Conservation (phyloP, 1,140 invertebrate species). For the Drosophila sturtevanti region DNA sequence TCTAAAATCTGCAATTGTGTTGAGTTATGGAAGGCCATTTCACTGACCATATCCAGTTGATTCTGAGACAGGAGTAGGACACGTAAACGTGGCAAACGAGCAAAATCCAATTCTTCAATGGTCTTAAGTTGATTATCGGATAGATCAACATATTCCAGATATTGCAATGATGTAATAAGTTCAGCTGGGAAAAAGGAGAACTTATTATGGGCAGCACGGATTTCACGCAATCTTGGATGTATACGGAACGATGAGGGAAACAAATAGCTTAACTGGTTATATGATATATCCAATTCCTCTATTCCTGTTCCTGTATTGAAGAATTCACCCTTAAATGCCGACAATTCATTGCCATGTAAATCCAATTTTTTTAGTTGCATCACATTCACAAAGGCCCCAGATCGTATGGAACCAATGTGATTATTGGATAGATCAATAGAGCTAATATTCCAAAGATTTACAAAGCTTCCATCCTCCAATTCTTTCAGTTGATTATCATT, state of each 20-base stretch:
- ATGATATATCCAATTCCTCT: constrained; percentile 88
- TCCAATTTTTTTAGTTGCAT: constrained; percentile 88
- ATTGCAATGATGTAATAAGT: constrained; percentile 89
- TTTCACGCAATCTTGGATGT: constrained; percentile 88
- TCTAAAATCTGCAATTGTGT: constrained; percentile 92
- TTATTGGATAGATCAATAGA: constrained; percentile 90
- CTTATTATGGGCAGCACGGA: constrained; percentile 89
- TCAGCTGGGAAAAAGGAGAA: constrained; percentile 93
- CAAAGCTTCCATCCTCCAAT: constrained; percentile 88
- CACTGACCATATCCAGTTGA: constrained; percentile 90
- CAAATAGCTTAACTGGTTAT: constrained; percentile 90
- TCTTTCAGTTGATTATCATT: constrained; percentile 88
- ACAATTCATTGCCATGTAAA: constrained; percentile 88
- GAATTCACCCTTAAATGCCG: constrained; percentile 90
- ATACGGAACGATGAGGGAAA: constrained; percentile 92
- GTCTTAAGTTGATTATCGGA: constrained; percentile 89
- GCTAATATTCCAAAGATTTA: constrained; percentile 88
- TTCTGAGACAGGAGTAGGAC: constrained; percentile 89
- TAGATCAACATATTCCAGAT: constrained; percentile 89
- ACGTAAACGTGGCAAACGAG: constrained; percentile 88
- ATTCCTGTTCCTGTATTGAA: constrained; percentile 89
- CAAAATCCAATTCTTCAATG: constrained; percentile 92
- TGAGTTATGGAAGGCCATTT: constrained; percentile 95
- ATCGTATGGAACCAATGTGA: constrained; percentile 89
- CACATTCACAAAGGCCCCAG: constrained; percentile 86